phyloP scores from a whole-genome alignment of 2,888 invertebrate genomes.

The Rhaphigaster nebulosa region DNA sequence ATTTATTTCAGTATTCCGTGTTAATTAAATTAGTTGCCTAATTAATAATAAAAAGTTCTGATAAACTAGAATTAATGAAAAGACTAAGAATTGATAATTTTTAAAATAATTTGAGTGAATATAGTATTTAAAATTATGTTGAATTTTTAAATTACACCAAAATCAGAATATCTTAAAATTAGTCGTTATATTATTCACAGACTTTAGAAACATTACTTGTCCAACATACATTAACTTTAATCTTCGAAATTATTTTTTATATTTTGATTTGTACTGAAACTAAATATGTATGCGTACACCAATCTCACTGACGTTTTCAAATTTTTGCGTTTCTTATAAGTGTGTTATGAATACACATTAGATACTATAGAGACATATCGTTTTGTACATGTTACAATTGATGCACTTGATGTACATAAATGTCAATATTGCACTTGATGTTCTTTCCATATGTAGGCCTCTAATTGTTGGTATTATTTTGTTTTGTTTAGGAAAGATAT shows the following conservation, averaged over 20 bases:
- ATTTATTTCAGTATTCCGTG: not conserved
- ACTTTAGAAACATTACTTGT: not conserved
- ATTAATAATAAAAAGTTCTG: not conserved
- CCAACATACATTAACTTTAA: not conserved
- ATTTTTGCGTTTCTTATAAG: conserved; percentile 20
- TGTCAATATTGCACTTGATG: conserved; percentile 57
- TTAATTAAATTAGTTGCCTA: not conserved
- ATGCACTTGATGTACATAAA: conserved; percentile 60
- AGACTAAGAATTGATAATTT: not conserved
- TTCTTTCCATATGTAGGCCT: conserved; percentile 46
- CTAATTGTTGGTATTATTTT: conserved; percentile 47
- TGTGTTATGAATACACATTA: conserved; percentile 61
- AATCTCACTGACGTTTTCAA: not conserved
- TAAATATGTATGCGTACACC: not conserved
- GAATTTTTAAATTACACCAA: conserved; percentile 17
- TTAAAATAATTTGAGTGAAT: not conserved
- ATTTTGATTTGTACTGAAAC: not conserved
- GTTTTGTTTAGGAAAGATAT: conserved; percentile 40
- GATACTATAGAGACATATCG: conserved; percentile 59
- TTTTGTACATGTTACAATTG: conserved; percentile 60
- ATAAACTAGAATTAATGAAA: not conserved
- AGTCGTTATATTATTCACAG: not conserved
- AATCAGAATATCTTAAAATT: not conserved
- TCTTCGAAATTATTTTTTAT: not conserved
- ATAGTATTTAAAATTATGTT: not conserved